Evolutionary conservation across 2,113 vertebrate genomes (phyloP), one percentile per base, ranked within the genome.

Genomic region (Microtus oregoni): DNA sequence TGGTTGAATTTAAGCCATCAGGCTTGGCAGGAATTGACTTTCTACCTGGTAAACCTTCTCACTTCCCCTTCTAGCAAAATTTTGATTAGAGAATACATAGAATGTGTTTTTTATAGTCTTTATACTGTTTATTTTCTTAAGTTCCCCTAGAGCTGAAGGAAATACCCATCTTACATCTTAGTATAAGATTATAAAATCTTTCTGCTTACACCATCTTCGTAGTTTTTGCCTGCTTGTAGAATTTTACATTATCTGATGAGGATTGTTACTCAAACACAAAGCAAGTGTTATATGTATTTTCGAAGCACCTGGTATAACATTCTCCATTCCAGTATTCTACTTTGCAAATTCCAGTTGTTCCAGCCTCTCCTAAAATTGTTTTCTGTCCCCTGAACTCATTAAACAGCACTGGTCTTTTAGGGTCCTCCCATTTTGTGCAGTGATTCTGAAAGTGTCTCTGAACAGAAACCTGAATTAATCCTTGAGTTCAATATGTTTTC

Each of bases 151-250:
- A 30, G 50, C 44, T 96, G 52, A 90, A n/a, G 41, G 35, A 70
- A 82, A 87, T 50, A 32, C 35, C 75, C 28, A 52, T 92, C 55
- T 70, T 83, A 19, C 3, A 65, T 32, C 17, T 47, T 61, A 82
- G 24, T 96, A 17, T 82, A 47, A 90, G 86, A 87, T 97, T 32
- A 63, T n/a, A 38, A 12, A 72, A 47, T 92, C 41, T 20, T 17
- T 90, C 9, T 78, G 14, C 6, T 83, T 94, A 58, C 0, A 70
- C 12, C 6, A 20, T 91, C 63, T 92, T 89, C 47, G 41, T 92
- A 85, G n/a, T 96, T 89, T 95, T 81, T 70, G 44, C 58, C 9
- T 58, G 89, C 26, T 86, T 81, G 6, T 90, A 28, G 65, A n/a
- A 86, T 89, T 79, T 85, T 79, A 75, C 5, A 30, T 20, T 90